A percentile compares a stretch with the other conserved stretches of the same genome.
These are phyloP conservation scores for Apamea anceps DNA, from an alignment of 2,888 invertebrate genomes.

Conservation along the genomic window DNA sequence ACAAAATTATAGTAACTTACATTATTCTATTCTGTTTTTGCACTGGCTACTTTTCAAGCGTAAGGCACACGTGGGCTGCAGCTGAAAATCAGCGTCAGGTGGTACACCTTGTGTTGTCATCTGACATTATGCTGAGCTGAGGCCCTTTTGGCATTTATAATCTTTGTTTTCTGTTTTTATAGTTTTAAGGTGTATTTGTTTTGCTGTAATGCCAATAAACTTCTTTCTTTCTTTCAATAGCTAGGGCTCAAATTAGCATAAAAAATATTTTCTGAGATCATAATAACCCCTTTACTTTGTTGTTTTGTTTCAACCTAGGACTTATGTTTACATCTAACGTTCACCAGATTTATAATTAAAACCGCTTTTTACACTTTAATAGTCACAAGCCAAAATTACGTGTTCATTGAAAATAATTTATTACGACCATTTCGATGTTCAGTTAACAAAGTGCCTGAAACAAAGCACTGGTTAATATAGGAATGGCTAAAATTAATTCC, in stretches of 20 bases:
- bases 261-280: background rate
- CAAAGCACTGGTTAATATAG: conserved; percentile 36
- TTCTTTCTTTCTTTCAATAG: no score
- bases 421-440: conserved; percentile 41
- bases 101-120: no score
- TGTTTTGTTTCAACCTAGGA: no score
- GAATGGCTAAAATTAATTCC: conserved; percentile 42
- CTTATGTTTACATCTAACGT: background rate
- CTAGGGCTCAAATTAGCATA: background rate
- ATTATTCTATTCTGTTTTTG: background rate
- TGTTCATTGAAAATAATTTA: conserved; percentile 52
- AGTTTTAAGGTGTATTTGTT: no score
- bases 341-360: background rate
- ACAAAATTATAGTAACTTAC: background rate
- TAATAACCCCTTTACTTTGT: background rate
- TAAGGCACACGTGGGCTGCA: no score
- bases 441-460: conserved; percentile 35
- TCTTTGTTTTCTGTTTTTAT: no score
- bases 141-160: no score
- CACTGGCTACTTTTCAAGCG: background rate
- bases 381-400: conserved; percentile 27
- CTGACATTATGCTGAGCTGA: no score
- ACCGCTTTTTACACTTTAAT: background rate
- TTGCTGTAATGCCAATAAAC: no score
- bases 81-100: no score